phyloP scores from a whole-genome alignment of 2,797 vertebrate genomes.

The Telmatherina bonti region DNA sequence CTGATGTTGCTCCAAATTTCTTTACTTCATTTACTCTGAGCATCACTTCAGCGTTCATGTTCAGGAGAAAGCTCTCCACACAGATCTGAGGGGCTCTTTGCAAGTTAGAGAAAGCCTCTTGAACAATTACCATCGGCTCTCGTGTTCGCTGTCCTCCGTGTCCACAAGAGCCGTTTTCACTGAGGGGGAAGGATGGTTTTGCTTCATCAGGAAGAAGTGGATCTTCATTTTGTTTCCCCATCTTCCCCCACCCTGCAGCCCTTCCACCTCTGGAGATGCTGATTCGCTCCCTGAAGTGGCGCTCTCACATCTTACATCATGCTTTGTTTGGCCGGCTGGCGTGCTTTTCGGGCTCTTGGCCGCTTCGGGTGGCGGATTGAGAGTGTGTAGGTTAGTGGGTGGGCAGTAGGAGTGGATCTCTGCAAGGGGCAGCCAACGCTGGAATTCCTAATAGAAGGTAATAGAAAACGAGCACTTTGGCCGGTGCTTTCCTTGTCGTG shows the following conservation, averaged over 20 bases:
- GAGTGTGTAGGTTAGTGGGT: slow-evolving; percentile 76
- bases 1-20: slow-evolving; percentile 36
- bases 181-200: slow-evolving; percentile 34
- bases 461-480: slow-evolving; percentile 79
- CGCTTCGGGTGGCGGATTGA: slow-evolving; percentile 62
- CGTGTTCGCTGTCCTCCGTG: slow-evolving; percentile 68
- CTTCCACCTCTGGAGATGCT: slow-evolving; percentile 59
- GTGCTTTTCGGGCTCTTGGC: slow-evolving; percentile 64
- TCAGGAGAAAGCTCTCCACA: slow-evolving; percentile 60
- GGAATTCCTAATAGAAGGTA: slow-evolving; percentile 79
- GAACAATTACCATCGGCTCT: slow-evolving; percentile 66
- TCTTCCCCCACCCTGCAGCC: slow-evolving; percentile 51
- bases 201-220: slow-evolving; percentile 79
- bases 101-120: slow-evolving; percentile 69
- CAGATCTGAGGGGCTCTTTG: slow-evolving; percentile 60
- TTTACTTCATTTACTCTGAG: slow-evolving; percentile 50
- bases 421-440: slow-evolving; percentile 58
- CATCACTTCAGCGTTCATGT: slow-evolving; percentile 47
- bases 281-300: slow-evolving; percentile 67
- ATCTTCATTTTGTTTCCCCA: slow-evolving; percentile 65
- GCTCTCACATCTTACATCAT: slow-evolving; percentile 76
- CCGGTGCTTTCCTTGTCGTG: slow-evolving; percentile 54
- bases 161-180: slow-evolving; percentile 61
- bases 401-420: slow-evolving; percentile 74
- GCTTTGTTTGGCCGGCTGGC: slow-evolving; percentile 63